A percentile compares a stretch with the other conserved stretches of the same genome.
These are phyloP conservation scores for Grammomys surdaster DNA, from an alignment of 2,113 vertebrate genomes.

Conservation along the genomic window DNA sequence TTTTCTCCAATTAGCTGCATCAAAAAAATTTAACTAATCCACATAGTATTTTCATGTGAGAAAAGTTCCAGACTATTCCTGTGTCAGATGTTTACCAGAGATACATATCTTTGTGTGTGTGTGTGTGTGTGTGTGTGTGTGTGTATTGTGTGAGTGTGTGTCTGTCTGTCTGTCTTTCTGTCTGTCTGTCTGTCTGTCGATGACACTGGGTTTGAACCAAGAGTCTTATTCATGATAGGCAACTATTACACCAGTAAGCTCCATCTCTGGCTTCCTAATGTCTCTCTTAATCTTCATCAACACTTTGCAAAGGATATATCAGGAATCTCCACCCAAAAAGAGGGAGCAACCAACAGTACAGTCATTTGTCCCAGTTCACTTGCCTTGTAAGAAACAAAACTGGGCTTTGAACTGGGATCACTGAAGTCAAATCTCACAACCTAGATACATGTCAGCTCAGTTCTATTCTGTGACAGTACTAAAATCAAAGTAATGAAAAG, in stretches of 20 bases:
- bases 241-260: not conserved
- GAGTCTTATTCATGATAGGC: not conserved
- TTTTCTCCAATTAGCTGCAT: not conserved
- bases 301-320: not conserved
- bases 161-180: not conserved
- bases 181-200: not conserved
- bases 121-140: not conserved
- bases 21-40: slow-evolving; percentile 14
- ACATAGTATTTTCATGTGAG: slow-evolving; percentile 20
- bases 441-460: not conserved
- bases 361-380: not conserved
- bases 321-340: not conserved
- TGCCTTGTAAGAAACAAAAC: not conserved
- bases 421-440: not conserved
- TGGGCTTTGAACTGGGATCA: not conserved
- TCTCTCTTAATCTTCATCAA: not conserved
- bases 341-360: not conserved
- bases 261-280: not conserved
- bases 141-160: not conserved
- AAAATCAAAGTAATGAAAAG: not conserved
- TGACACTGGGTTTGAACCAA: not conserved
- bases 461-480: not conserved
- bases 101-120: not conserved
- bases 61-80: slow-evolving; percentile 14
- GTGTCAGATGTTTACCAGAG: not conserved